phyloP scores from a whole-genome alignment of 2,113 vertebrate genomes.

The Condylura cristata region DNA sequence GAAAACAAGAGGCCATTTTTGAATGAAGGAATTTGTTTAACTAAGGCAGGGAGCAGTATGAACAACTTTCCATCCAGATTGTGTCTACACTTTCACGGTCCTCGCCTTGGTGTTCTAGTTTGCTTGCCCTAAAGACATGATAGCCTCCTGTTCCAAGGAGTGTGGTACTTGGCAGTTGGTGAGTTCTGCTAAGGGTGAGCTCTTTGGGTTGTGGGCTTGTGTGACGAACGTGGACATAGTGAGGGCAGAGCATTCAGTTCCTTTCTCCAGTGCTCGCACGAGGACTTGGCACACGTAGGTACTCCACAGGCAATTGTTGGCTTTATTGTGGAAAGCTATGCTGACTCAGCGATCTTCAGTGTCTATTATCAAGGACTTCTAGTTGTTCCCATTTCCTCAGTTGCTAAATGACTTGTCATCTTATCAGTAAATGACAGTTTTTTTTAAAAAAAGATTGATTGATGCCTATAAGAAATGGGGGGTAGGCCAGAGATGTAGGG shows the following conservation, averaged over 20 bases:
- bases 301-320: neutral
- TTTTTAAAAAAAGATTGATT: too few relatives aligned
- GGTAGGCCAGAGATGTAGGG: too few relatives aligned
- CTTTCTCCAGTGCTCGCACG: neutral
- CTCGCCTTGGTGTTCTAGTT: neutral
- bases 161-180: too few relatives aligned
- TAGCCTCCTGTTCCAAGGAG: fast-evolving
- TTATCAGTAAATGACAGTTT: slow-evolving; percentile 70
- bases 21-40: neutral
- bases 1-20: neutral
- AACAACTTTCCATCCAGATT: neutral
- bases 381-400: neutral
- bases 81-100: neutral
- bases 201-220: neutral
- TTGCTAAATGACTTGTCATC: slow-evolving; percentile 81
- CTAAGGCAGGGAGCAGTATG: neutral
- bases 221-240: fast-evolving
- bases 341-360: neutral
- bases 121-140: neutral
- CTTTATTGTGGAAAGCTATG: neutral
- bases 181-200: neutral
- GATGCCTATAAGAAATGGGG: too few relatives aligned
- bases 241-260: neutral
- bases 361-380: neutral
- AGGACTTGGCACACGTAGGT: neutral